Base-by-base conservation (phyloP, 1,140 invertebrate species). In the Hycleus phaleratus region DNA sequence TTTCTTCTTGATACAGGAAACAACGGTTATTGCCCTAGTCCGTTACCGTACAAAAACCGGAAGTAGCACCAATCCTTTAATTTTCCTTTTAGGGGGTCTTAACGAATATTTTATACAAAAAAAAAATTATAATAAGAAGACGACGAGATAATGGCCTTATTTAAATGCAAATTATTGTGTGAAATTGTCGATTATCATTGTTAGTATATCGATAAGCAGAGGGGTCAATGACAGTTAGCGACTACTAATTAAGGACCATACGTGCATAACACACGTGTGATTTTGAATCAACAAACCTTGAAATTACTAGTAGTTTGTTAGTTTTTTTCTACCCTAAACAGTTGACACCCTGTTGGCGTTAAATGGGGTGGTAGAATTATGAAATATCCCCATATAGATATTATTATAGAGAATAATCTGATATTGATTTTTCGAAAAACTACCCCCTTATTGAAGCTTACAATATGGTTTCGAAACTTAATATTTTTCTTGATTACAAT, bases 21-120 rank as follows among this genome's bases (percentile, higher is more conserved):
- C 40, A 50, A 50, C 49, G 49, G 49, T 50, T 50, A 50, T 50
- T 50, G 49, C 49, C 49, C 49, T 40, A 26, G 4, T 24, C 46
- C 46, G 26, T 48, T 32, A 48, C 46, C 26, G 38, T 25, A 32
- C 32, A 5, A 32, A 43, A 50, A 50, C 49, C 24, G 49, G 49
- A 50, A 50, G 49, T 40, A 24, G 4, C 25, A 38, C 39, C 40
- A 50, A 39, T 39, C 49, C 40, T 39, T 50, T n/a, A 10, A 12
- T 40, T 24, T n/a, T 12, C 11, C 39, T 24, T 50, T 40, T 12
- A 39, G 11, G 45, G 25, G 8, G 45, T 25, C 45, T 8, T 25
- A 26, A 24, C 45, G 8, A 10, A 5, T 12, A 4, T 8, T 7
- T 7, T 32, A 5, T 32, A 4, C 32, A 4, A 32, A 32, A 32